phyloP scores from a whole-genome alignment of 2,113 vertebrate species.

The human region GRCh38 chr13:91811501-91812000 shows the following conservation, averaged over 20 bases:
- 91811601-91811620: neutral
- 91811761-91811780: neutral
- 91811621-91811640: neutral
- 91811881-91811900: fast-evolving
- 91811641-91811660: neutral
- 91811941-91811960: slow-evolving; percentile 80
- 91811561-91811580: neutral
- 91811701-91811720: neutral
- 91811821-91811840: neutral
- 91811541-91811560: neutral
- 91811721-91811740: neutral
- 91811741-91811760: neutral
- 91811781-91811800: neutral
- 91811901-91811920: neutral
- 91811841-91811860: fast-evolving
- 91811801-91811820: neutral
- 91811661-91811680: neutral
- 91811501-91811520: neutral
- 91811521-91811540: neutral
- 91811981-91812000: neutral
- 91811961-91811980: slow-evolving; percentile 41
- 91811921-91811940: slow-evolving; percentile 23
- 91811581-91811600: neutral
- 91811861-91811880: neutral
- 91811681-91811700: neutral